Percentiles rank a stretch among this genome's conserved stretches.
Conservation (phyloP, 2,888 invertebrate genomes). For the Nemapogon koenigi region DNA sequence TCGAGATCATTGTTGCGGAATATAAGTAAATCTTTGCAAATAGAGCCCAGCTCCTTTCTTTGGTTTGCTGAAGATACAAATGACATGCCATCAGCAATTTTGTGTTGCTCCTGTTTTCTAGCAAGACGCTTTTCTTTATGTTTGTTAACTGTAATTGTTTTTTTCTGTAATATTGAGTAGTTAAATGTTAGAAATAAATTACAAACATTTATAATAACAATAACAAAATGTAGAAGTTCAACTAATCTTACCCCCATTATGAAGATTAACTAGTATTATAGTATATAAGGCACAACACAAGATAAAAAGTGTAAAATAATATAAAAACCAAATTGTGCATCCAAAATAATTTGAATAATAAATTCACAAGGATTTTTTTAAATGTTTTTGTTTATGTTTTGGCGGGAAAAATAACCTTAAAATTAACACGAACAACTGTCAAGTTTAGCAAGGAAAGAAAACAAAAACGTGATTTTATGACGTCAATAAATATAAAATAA, state of each 20-base stretch:
- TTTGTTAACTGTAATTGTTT: conserved; percentile 45
- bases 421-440: too few species aligned
- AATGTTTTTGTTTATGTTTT: too few species aligned
- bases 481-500: not conserved
- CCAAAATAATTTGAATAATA: too few species aligned
- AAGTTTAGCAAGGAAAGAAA: not conserved
- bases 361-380: too few species aligned
- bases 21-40: conserved; percentile 67
- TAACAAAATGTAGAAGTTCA: not conserved
- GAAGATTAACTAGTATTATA: not conserved
- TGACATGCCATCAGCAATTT: conserved; percentile 65
- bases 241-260: conserved; percentile 29
- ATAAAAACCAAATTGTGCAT: too few species aligned
- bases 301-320: too few species aligned
- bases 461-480: not conserved
- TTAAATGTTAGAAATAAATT: not conserved
- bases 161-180: conserved; percentile 43
- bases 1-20: conserved; percentile 67
- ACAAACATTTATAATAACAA: not conserved
- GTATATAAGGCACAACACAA: too few species aligned
- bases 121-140: conserved; percentile 69
- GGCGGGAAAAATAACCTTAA: too few species aligned
- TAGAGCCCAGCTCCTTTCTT: conserved; percentile 61
- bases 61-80: conserved; percentile 68
- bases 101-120: conserved; percentile 65